Evolutionary conservation across 2,888 invertebrate genomes (phyloP).

Genomic region (Amitus sp.): DNA sequence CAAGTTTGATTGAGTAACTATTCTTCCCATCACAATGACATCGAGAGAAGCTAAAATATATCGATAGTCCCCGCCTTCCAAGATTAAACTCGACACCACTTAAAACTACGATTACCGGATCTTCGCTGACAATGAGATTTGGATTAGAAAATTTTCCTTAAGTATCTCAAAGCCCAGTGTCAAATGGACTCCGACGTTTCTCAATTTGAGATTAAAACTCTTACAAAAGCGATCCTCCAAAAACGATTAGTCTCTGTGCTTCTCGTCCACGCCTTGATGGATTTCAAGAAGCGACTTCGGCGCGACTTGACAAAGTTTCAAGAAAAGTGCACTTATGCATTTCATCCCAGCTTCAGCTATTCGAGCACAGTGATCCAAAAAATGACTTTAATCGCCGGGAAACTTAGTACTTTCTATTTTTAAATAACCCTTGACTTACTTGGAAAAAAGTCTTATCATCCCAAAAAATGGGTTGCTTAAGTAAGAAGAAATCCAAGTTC

Average conservation of each 20-base stretch:
- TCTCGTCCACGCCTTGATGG: neutral
- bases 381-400: too few species aligned
- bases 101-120: slow-evolving; percentile 18
- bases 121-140: slow-evolving; percentile 17
- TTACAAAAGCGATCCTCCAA: neutral
- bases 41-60: slow-evolving; percentile 11
- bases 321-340: slow-evolving; percentile 3
- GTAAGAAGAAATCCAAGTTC: too few species aligned
- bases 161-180: too few species aligned
- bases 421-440: too few species aligned
- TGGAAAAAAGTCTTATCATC: too few species aligned
- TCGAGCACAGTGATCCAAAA: too few species aligned
- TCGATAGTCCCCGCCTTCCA: slow-evolving; percentile 19
- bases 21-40: slow-evolving; percentile 18
- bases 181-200: neutral
- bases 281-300: neutral
- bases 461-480: too few species aligned
- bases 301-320: neutral
- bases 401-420: too few species aligned
- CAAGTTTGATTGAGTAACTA: slow-evolving; percentile 36
- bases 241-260: neutral
- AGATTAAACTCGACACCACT: slow-evolving; percentile 33
- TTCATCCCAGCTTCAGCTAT: neutral
- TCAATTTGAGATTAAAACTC: neutral
- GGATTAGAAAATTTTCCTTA: too few species aligned